These are phyloP conservation scores for Amorpha juglandis DNA, from an alignment of 2,888 invertebrate genomes.

Conservation along the genomic window DNA sequence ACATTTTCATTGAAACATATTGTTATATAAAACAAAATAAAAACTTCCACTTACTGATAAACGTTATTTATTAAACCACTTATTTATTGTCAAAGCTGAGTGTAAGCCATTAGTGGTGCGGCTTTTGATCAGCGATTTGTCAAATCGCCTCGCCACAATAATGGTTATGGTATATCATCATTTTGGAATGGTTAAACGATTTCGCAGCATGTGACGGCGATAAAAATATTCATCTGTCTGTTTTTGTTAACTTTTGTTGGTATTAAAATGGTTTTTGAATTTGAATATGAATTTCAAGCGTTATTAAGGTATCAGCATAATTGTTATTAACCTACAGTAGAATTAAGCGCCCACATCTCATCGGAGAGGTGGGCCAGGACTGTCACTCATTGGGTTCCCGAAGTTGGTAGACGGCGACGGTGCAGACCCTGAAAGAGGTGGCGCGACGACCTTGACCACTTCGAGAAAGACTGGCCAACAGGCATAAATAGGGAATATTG, in stretches of 20 bases:
- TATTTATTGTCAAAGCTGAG: slow-evolving; percentile 12
- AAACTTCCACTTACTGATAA: background rate
- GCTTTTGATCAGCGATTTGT: slow-evolving; percentile 17
- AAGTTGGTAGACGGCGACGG: too few species aligned
- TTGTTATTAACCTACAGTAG: too few species aligned
- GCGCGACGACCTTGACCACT: too few species aligned
- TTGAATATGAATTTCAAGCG: too few species aligned
- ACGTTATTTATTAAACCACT: slow-evolving; percentile 13
- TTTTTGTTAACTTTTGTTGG: background rate
- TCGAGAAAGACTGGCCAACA: too few species aligned
- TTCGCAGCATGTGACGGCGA: background rate
- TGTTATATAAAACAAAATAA: background rate
- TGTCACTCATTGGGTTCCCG: too few species aligned
- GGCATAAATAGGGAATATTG: too few species aligned
- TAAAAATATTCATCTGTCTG: slow-evolving; percentile 5
- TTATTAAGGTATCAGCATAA: too few species aligned
- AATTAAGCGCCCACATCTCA: too few species aligned
- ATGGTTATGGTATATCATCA: slow-evolving; percentile 1
- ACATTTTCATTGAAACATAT: background rate
- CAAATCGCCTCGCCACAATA: slow-evolving; percentile 12
- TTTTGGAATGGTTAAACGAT: slow-evolving; percentile 1
- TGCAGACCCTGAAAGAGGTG: too few species aligned
- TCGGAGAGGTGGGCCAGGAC: too few species aligned
- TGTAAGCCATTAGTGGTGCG: slow-evolving; percentile 14
- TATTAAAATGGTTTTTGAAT: background rate